Base-by-base conservation (phyloP, 2,113 vertebrate species). In the Verasper variegatus region DNA sequence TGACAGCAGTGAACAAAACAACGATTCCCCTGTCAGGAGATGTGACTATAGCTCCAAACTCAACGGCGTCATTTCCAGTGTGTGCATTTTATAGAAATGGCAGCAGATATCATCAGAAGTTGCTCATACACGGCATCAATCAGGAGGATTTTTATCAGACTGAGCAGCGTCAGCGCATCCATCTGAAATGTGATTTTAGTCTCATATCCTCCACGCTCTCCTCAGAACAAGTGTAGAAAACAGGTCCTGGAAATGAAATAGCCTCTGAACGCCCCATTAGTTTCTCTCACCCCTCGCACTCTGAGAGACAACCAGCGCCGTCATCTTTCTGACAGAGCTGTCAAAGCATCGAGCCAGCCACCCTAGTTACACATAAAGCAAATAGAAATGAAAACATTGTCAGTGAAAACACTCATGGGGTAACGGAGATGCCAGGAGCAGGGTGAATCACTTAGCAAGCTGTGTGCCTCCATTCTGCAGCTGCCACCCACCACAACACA, bases 381-480 rank as follows among this genome's bases (percentile, higher is more conserved):
- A 88, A 93, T 68, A 86, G 85, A 81, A 91, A 89, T 87, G 81
- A 92, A 92, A 91, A 91, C 87, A 84, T 81, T 88, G 85, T 88
- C 88, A 84, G 80, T 62, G 59, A 85, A 84, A 88, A 89, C 88
- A 87, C 87, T 88, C 88, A 66, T 82, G 88, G 88, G 90, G 88
- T 83, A 90, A 90, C 78, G 59, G 82, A 90, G 83, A 83, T 55
- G 90, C 83, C 86, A 67, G 84, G 75, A 90, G 89, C 88, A 67
- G 83, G 81, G 84, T 81, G 88, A 93, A 89, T 91, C 92, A 89
- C 88, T 91, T 89, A 91, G 90, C 88, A 87, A 89, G 89, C 87
- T 92, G 86, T 68, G 87, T 82, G 87, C 82, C 85, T 88, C 87
- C 83, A 82, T 86, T 87, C 86, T 87, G 82, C 91, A 91, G 89